These are phyloP conservation scores for Amphilophus citrinellus DNA, from an alignment of 2,113 vertebrate species.

Conservation along the genomic window DNA sequence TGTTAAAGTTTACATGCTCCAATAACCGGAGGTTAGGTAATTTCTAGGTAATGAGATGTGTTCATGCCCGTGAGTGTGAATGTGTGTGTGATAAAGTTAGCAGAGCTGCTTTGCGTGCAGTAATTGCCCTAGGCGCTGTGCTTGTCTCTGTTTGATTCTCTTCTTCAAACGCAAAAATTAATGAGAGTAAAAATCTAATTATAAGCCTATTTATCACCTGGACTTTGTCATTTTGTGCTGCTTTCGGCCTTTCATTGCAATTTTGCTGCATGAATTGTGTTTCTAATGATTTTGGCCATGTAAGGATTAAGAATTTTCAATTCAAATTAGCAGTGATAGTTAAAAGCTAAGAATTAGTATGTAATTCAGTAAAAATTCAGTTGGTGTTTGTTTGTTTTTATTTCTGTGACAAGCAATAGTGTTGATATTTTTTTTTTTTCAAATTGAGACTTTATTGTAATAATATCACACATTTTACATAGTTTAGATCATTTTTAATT, in stretches of 20 bases:
- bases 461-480: neutral
- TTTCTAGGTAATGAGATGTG: constrained; percentile 60
- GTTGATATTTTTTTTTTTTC: neutral
- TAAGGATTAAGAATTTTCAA: constrained; percentile 15
- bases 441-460: neutral
- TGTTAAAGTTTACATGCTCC: constrained; percentile 53
- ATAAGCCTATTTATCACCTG: constrained; percentile 58
- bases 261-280: constrained; percentile 9
- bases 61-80: constrained; percentile 26
- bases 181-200: constrained; percentile 66
- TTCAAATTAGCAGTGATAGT: constrained; percentile 19
- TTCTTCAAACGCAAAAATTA: constrained; percentile 56
- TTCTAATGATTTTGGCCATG: constrained; percentile 7
- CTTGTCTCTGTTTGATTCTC: constrained; percentile 56
- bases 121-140: constrained; percentile 30
- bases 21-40: constrained; percentile 56
- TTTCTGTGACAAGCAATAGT: neutral
- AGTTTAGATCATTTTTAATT: neutral
- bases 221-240: constrained; percentile 20
- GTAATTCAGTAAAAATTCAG: neutral
- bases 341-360: neutral
- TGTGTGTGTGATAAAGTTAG: constrained; percentile 29
- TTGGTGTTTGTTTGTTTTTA: neutral
- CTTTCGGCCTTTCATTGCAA: constrained; percentile 22
- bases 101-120: constrained; percentile 18